A percentile compares a stretch with the other conserved stretches of the same genome.
Conservation (phyloP, 2,888 invertebrate species). For the Tipula lateralis region DNA sequence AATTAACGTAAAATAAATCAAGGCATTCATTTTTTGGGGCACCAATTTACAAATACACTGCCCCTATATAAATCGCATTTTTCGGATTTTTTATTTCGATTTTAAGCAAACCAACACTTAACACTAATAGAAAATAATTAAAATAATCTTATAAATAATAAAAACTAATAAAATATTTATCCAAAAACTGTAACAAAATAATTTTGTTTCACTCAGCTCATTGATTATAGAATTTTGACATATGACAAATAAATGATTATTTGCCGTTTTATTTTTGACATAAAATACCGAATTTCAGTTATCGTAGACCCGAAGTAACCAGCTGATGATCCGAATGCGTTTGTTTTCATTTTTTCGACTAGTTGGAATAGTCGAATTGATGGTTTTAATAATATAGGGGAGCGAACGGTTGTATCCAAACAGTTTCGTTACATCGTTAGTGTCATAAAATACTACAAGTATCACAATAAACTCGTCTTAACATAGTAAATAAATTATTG, state of each 20-base stretch:
- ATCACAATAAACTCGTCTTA: too few relatives aligned
- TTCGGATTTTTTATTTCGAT: background rate
- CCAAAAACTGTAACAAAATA: background rate
- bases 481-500: too few relatives aligned
- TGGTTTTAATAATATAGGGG: background rate
- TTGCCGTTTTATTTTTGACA: background rate
- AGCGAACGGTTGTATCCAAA: too few relatives aligned
- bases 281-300: background rate
- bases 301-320: background rate
- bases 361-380: background rate
- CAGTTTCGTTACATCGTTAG: too few relatives aligned
- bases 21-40: conserved; percentile 45
- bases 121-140: background rate
- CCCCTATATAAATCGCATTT: background rate
- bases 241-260: background rate
- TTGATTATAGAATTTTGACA: background rate
- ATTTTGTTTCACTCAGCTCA: background rate
- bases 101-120: background rate
- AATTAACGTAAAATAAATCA: conserved; percentile 45
- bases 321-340: background rate
- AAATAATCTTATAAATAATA: background rate
- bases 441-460: too few relatives aligned
- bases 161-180: background rate
- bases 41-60: background rate
- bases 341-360: background rate